A percentile compares a stretch with the other conserved stretches of the same genome.
Evolutionary conservation across 2,113 vertebrate species (phyloP).

Genomic region (Solenodon paradoxus): DNA sequence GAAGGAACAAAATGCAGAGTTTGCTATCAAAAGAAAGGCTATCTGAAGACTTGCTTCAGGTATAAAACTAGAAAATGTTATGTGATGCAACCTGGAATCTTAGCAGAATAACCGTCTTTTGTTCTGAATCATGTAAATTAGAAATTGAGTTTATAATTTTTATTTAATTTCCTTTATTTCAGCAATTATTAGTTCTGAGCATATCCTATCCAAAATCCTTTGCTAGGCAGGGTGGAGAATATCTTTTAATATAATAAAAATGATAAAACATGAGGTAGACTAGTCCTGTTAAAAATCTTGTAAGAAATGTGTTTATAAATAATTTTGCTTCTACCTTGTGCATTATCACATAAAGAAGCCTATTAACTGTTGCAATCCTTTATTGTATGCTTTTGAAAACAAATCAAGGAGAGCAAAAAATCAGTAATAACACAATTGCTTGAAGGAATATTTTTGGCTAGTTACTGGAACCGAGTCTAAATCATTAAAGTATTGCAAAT

Average conservation of each 20-base stretch:
- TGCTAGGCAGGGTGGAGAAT: background rate
- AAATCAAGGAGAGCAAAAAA: background rate
- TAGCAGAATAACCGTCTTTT: background rate
- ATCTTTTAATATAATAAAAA: background rate
- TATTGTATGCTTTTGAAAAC: background rate
- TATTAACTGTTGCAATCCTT: background rate
- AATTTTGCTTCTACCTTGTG: background rate
- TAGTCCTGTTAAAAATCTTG: background rate
- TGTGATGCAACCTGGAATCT: background rate
- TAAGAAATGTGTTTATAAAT: background rate
- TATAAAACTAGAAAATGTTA: background rate
- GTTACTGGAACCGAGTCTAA: conserved; percentile 29
- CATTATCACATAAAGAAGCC: background rate
- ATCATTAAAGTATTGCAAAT: conserved; percentile 1
- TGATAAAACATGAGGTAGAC: background rate
- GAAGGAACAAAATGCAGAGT: background rate
- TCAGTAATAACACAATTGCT: background rate
- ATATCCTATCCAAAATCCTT: background rate
- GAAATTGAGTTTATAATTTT: background rate
- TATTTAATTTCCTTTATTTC: background rate
- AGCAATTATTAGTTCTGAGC: background rate
- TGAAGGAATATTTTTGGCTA: background rate
- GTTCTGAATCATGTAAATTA: background rate
- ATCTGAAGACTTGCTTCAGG: background rate
- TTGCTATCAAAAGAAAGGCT: background rate